Conservation (phyloP, 2,797 vertebrate species). For the Halcyon leucocephala region DNA sequence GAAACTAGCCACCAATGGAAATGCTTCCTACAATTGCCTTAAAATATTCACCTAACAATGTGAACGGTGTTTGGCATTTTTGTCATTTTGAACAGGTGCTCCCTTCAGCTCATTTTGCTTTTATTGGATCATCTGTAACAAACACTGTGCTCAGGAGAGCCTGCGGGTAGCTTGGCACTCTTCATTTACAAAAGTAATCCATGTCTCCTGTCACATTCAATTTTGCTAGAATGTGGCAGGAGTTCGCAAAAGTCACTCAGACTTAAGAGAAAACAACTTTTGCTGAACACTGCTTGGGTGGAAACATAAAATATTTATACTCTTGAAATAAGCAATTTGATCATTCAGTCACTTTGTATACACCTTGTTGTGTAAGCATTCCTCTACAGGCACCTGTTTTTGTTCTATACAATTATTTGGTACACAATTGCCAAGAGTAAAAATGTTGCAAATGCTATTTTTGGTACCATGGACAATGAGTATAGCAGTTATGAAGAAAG, state of each 20-base stretch:
- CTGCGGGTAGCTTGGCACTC: accelerated
- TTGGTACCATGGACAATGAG: neutral
- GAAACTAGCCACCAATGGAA: neutral
- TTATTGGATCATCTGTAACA: slow-evolving; percentile 22
- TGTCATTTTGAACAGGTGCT: slow-evolving; percentile 4
- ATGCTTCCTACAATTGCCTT: neutral
- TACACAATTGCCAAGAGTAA: neutral
- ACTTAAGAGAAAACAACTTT: neutral
- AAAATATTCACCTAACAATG: neutral
- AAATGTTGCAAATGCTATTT: neutral
- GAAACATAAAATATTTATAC: slow-evolving; percentile 34
- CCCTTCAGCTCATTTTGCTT: neutral
- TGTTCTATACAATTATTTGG: neutral
- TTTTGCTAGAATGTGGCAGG: neutral
- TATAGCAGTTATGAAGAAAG: neutral
- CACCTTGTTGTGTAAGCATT: neutral
- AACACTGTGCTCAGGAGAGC: neutral
- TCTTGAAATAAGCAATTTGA: neutral
- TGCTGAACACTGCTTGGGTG: neutral
- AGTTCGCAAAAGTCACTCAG: neutral
- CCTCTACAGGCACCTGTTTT: neutral
- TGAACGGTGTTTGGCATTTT: neutral
- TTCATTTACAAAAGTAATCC: slow-evolving; percentile 15
- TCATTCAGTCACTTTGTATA: neutral
- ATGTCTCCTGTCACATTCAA: neutral